Evolutionary conservation across 2,113 vertebrate species (phyloP).

Genomic region (Tichodroma muraria): DNA sequence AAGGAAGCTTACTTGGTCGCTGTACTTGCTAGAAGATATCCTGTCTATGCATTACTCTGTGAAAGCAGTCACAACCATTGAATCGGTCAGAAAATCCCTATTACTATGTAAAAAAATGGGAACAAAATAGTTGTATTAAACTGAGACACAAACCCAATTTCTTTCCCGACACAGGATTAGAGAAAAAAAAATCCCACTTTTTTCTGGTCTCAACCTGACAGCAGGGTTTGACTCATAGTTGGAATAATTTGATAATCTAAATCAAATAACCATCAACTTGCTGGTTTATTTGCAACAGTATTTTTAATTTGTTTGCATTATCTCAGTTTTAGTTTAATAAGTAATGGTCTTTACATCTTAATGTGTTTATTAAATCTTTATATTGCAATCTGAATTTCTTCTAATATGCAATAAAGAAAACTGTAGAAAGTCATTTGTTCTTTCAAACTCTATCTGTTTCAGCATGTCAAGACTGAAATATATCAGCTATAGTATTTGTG

Average conservation of each 20-base stretch:
- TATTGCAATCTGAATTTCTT: neutral
- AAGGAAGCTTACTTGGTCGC: neutral
- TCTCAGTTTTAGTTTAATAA: neutral
- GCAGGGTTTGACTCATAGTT: neutral
- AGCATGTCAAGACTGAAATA: neutral
- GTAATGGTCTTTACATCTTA: neutral
- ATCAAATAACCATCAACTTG: neutral
- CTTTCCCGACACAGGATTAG: neutral
- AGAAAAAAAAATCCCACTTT: neutral
- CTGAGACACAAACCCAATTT: neutral
- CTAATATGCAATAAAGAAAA: neutral
- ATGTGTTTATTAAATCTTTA: neutral
- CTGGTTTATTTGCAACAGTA: neutral
- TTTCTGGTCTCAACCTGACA: neutral
- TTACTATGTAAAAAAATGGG: neutral
- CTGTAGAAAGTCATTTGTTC: neutral
- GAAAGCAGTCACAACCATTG: neutral
- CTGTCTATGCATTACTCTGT: neutral
- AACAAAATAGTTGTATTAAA: neutral
- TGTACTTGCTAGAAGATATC: neutral
- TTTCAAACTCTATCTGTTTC: neutral
- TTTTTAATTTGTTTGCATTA: neutral
- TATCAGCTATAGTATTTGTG: neutral
- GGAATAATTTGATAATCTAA: neutral
- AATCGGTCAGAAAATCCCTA: neutral